Conservation (phyloP, 2,888 invertebrate species). For the Serrognathus titanus region DNA sequence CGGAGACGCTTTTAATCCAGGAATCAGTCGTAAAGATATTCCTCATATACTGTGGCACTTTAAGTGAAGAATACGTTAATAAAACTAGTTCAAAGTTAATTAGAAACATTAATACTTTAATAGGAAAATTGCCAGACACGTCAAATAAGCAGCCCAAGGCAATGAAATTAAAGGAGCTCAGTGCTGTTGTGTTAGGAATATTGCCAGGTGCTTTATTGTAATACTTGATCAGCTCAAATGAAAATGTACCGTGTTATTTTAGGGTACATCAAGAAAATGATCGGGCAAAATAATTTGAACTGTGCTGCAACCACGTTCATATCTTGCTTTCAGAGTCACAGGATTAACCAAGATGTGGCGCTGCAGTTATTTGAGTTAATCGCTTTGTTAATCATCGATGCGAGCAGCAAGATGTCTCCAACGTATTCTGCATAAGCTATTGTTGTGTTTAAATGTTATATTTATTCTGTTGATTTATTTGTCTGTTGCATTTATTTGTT, state of each 20-base stretch:
- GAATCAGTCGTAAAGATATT: conserved; percentile 52
- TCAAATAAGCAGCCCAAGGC: conserved; percentile 29
- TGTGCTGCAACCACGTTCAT: conserved; percentile 45
- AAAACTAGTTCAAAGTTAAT: conserved; percentile 21
- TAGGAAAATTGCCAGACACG: conserved; percentile 32
- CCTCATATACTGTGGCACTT: conserved; percentile 47
- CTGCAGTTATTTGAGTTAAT: conserved; percentile 50
- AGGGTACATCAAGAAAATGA: conserved; percentile 39
- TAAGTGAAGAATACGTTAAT: conserved; percentile 41
- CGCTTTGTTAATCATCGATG: conserved; percentile 28
- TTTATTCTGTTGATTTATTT: no score
- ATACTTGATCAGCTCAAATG: neutral
- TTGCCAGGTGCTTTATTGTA: conserved; percentile 35
- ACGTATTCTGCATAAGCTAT: conserved; percentile 27
- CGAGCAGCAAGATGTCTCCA: conserved; percentile 28
- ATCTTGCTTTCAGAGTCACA: conserved; percentile 47
- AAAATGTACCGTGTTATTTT: conserved; percentile 23
- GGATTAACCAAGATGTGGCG: conserved; percentile 51
- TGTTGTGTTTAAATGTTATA: no score
- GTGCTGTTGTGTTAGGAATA: conserved; percentile 32
- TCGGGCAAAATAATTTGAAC: conserved; percentile 44
- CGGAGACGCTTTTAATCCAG: conserved; percentile 48
- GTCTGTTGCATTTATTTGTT: no score
- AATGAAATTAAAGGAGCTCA: conserved; percentile 38
- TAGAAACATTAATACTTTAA: conserved; percentile 29